Percentiles rank a stretch among this genome's conserved stretches.
These are phyloP conservation scores for Gymnoscopelus microlampas DNA, from an alignment of 2,797 vertebrate genomes.

Conservation along the genomic window DNA sequence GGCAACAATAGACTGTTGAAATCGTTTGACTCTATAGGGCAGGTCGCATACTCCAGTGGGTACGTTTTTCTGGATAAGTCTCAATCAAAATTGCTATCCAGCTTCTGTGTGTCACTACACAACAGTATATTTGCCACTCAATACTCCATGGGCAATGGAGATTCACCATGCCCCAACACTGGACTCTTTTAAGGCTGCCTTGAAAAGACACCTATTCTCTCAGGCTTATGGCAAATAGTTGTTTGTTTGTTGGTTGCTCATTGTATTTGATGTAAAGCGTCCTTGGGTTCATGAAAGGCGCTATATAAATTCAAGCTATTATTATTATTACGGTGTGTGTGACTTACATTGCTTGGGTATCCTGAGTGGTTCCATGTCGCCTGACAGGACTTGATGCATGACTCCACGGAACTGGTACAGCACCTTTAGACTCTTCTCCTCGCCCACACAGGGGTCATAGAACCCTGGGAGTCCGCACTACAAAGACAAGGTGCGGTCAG, in stretches of 20 bases:
- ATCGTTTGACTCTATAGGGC: background rate
- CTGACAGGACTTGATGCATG: conserved; percentile 96
- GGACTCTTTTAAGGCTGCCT: too few relatives aligned
- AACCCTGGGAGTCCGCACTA: conserved; percentile 96
- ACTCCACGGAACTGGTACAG: conserved; percentile 98
- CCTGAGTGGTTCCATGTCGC: conserved; percentile 93
- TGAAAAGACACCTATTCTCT: too few relatives aligned
- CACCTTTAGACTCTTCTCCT: conserved; percentile 97
- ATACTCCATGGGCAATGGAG: background rate
- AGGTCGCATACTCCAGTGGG: conserved; percentile 3
- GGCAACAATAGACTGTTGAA: too few relatives aligned
- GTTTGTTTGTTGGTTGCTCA: too few relatives aligned
- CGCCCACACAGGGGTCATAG: conserved; percentile 96
- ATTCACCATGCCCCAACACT: too few relatives aligned
- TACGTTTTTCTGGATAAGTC: conserved; percentile 3
- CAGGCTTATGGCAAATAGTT: too few relatives aligned
- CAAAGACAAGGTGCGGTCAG: conserved; percentile 34
- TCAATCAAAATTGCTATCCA: background rate
- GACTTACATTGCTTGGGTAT: conserved; percentile 99
- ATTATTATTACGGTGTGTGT: background rate
- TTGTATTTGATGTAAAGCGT: too few relatives aligned
- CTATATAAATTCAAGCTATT: too few relatives aligned
- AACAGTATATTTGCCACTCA: background rate
- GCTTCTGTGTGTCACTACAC: background rate
- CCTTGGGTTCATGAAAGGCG: too few relatives aligned